Conservation (phyloP, 2,797 vertebrate species). For the Chiroxiphia lanceolata region DNA sequence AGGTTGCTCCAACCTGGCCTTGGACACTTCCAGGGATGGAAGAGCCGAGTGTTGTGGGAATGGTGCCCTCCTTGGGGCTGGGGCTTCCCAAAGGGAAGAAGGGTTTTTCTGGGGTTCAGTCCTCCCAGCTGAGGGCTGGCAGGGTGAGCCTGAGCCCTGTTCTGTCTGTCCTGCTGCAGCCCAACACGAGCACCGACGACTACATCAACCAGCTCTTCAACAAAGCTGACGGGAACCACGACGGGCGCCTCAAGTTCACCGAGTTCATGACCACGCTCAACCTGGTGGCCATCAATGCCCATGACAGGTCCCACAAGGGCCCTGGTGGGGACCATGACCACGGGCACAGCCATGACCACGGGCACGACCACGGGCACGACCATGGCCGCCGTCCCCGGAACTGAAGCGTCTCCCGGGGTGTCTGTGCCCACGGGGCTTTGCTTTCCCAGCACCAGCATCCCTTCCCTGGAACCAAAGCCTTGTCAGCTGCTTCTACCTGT, state of each 20-base stretch:
- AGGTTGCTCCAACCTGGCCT: neutral
- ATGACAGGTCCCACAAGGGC: neutral
- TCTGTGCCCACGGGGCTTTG: fast-evolving
- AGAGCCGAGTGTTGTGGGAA: neutral
- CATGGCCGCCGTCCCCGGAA: fast-evolving
- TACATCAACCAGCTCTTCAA: neutral
- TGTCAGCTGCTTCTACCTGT: neutral
- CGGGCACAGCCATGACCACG: fast-evolving
- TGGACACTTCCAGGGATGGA: neutral
- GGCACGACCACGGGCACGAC: fast-evolving
- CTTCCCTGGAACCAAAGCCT: neutral
- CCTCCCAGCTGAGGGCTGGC: neutral
- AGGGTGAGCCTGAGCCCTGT: neutral
- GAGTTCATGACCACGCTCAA: neutral
- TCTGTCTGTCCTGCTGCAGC: neutral
- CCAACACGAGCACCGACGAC: fast-evolving
- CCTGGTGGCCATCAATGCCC: neutral
- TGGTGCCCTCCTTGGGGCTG: neutral
- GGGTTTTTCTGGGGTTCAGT: neutral
- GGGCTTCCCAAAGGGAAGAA: neutral
- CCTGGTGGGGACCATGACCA: fast-evolving
- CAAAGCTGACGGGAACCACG: neutral
- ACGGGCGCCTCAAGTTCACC: conserved; percentile 1
- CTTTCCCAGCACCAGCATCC: neutral
- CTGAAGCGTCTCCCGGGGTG: fast-evolving